Conservation (phyloP, 92 coral and sea anemone genomes). For the Micromussa lordhowensis region DNA sequence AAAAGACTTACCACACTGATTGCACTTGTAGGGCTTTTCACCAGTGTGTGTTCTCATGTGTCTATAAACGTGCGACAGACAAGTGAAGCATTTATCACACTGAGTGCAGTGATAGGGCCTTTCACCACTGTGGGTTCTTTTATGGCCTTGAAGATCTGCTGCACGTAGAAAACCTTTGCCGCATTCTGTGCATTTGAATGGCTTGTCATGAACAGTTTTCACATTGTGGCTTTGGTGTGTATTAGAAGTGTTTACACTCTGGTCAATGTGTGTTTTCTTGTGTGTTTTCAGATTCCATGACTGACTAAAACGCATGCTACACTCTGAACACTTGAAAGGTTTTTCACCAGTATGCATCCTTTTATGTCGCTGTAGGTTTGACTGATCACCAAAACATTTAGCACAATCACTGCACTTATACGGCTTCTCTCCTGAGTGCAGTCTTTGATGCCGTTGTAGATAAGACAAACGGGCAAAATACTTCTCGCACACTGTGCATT, state of each 20-base stretch:
- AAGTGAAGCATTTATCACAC: not conserved
- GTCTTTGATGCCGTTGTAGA: not conserved
- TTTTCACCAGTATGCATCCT: not conserved
- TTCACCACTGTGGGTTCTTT: conserved; percentile 1
- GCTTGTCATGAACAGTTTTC: not conserved
- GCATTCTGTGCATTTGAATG: not conserved
- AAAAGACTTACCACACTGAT: not conserved
- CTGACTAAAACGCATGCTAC: not conserved
- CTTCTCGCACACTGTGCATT: conserved; percentile 2
- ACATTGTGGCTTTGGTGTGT: not conserved
- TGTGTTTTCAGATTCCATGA: not conserved
- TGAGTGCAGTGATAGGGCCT: not conserved
- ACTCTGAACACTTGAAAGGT: not conserved
- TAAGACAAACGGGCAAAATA: not conserved
- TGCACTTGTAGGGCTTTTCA: conserved; percentile 3
- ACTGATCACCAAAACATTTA: not conserved
- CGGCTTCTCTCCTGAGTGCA: not conserved
- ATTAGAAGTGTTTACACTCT: not conserved
- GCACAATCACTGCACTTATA: not conserved
- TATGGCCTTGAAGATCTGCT: conserved; percentile 2
- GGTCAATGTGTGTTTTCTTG: not conserved
- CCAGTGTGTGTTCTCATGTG: not conserved
- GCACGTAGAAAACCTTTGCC: not conserved
- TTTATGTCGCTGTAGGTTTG: not conserved
- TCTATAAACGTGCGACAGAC: not conserved